Base-by-base conservation (phyloP, 2,113 vertebrate genomes). In the Leucoraja erinaceus region DNA sequence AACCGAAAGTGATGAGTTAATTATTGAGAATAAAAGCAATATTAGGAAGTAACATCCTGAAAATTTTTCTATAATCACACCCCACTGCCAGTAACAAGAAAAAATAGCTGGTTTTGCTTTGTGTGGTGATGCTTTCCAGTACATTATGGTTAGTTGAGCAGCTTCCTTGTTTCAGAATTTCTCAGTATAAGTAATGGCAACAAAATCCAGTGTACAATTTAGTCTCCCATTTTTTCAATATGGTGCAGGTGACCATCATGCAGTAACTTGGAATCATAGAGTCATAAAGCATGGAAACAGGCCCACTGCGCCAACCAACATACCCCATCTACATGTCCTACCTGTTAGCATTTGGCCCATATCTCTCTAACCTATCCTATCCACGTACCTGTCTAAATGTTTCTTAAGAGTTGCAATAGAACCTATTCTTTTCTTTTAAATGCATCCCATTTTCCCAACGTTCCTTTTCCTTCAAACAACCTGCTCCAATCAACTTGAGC, bases 1-100 rank as follows among this genome's bases (percentile, higher is more conserved):
- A 91, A 91, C 63, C 72, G 90, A 72, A 91, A 72, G 25, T 72
- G 84, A 63, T 16, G 18, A 72, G 31, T 70, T 68, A 38, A 54
- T 28, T 91, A 91, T 74, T 91, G 59, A 74, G 90, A 91, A 72
- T 91, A 91, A 91, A 54, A 91, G 90, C 90, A 91, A 91, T 72
- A 72, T 28, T 70, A 70, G 66, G 90, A 91, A 91, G 90, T 91
- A 11, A 68, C 68, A 54, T 91, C 38, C 90, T 91, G 90, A 91
- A 91, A 91, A 74, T 91, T 72, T 72, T 66, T 14, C 33, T 47
- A 74, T 74, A 91, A 74, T 91, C 72, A 91, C 72, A 91, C 66
- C 33, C 38, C 11, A 54, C 90, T 91, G 68, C 90, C 90, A 91
- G 90, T 91, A 91, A 91, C 90, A 22, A 74, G 90, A 74, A 54